A percentile compares a stretch with the other conserved stretches of the same genome.
These are phyloP conservation scores for Marmota monax DNA, from an alignment of 2,113 vertebrate species.

Conservation along the genomic window DNA sequence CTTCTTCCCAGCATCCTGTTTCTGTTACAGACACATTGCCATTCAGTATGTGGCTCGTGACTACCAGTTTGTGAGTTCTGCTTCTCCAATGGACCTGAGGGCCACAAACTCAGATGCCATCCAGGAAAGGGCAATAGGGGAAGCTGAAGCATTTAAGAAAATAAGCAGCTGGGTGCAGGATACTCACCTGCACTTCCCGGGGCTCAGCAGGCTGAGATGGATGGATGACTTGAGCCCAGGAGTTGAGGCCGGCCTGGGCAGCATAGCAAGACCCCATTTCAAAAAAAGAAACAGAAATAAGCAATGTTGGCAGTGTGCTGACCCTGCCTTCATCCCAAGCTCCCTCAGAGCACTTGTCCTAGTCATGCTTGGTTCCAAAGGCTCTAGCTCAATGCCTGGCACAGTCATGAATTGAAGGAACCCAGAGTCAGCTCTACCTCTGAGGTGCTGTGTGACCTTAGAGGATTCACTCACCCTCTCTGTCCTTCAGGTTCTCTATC, in stretches of 20 bases:
- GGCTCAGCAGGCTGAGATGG: not conserved
- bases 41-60: fast-evolving
- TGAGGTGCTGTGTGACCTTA: not conserved
- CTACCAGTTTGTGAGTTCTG: not conserved
- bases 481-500: not conserved
- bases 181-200: not conserved
- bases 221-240: not conserved
- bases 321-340: not conserved
- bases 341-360: not conserved
- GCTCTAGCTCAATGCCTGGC: not conserved
- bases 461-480: not conserved
- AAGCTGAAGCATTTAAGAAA: not conserved
- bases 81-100: not conserved
- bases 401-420: not conserved
- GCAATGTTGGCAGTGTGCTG: not conserved
- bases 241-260: not conserved
- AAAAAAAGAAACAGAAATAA: not conserved
- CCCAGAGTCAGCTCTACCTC: not conserved
- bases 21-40: not conserved
- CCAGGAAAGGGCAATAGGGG: not conserved
- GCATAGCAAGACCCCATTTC: not conserved
- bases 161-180: not conserved
- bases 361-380: not conserved
- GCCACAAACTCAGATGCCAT: not conserved
- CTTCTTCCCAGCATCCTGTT: not conserved